A percentile compares a stretch with the other conserved stretches of the same genome.
phyloP scores from a whole-genome alignment of 2,797 vertebrate species.

The Tokudaia tokunoshimensis region DNA sequence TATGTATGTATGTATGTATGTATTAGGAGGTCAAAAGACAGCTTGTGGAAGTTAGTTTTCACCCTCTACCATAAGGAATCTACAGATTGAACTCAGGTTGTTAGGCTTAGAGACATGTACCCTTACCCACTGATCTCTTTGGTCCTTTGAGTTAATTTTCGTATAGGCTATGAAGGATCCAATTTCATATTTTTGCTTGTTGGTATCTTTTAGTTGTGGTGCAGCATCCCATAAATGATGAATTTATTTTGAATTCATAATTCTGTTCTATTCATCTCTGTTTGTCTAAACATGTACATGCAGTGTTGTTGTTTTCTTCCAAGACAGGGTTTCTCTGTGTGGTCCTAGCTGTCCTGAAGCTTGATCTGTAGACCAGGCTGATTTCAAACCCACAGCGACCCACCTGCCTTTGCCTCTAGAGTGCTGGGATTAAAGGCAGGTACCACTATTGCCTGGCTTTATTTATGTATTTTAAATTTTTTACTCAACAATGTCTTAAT shows the following conservation, averaged over 20 bases:
- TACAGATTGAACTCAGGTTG: background rate
- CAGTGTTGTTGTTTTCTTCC: background rate
- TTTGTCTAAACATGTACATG: background rate
- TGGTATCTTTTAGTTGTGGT: slow-evolving; percentile 1
- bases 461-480: slow-evolving; percentile 5
- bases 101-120: background rate
- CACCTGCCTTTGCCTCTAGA: background rate
- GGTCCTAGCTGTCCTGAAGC: background rate
- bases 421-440: background rate
- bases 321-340: background rate
- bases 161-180: background rate
- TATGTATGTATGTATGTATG: background rate
- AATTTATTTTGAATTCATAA: slow-evolving; percentile 21
- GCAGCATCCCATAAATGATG: background rate
- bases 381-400: background rate
- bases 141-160: background rate
- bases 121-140: background rate
- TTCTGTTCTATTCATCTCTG: background rate
- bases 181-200: background rate
- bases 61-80: background rate
- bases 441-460: no score
- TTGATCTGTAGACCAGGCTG: background rate
- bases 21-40: background rate
- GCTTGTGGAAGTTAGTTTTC: background rate
- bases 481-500: background rate